Conservation (phyloP, 1,140 invertebrate genomes). For the Latrodectus geometricus region DNA sequence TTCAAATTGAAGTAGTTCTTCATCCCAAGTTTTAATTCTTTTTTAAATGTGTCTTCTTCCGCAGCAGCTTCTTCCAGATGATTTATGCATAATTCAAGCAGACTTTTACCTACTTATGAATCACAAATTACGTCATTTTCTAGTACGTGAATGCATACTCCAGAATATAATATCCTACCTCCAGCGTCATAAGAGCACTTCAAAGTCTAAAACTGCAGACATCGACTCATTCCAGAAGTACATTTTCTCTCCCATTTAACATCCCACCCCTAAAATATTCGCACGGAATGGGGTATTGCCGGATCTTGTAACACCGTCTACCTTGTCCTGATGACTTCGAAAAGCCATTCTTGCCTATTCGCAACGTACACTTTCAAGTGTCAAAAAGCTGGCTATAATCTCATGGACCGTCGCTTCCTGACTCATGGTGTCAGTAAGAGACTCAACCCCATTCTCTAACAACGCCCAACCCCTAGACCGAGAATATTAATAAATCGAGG, state of each 20-base stretch:
- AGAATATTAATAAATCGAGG: slow-evolving; percentile 44
- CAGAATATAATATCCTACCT: neutral
- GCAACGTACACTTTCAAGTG: neutral
- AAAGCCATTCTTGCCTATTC: neutral
- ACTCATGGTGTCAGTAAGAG: no score
- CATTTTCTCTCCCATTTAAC: neutral
- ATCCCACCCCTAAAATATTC: neutral
- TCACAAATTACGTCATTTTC: neutral
- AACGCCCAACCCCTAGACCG: neutral
- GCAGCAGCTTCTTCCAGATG: no score
- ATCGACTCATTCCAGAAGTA: neutral
- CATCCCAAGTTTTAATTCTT: no score
- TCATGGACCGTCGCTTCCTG: neutral
- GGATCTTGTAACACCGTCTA: neutral
- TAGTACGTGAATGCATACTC: neutral
- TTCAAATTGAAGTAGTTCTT: no score
- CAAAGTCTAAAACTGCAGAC: neutral
- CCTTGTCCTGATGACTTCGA: neutral
- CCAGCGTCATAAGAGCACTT: neutral
- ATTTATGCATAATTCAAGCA: no score
- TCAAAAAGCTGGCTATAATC: neutral
- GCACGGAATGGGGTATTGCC: neutral
- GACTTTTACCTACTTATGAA: neutral
- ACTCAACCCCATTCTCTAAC: neutral
- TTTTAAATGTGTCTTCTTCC: no score